Base-by-base conservation (phyloP, 1,140 invertebrate genomes). In the Capitella teleta region DNA sequence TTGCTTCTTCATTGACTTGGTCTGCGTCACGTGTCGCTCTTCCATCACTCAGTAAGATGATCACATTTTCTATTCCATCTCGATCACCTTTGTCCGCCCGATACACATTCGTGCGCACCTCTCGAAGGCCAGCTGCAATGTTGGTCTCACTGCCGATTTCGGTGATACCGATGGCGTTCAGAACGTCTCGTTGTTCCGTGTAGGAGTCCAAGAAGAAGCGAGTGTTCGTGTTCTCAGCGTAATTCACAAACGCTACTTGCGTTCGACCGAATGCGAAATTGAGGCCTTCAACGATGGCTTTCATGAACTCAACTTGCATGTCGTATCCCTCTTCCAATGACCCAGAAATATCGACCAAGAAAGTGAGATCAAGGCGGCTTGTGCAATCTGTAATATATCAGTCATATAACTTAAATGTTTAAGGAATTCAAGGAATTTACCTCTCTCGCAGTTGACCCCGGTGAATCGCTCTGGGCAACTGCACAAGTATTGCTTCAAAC, bases 381-480 rank as follows among this genome's bases (percentile, higher is more conserved):
- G 8, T 44, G 42, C 42, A 44, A 19, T 28, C 42, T 44, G 25
- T 5, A 44, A 40, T 24, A n/a, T n/a, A 40, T 18, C 16, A 6
- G 38, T 3, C 36, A 6, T 21, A 6, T 2, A 6, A 37, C 16
- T 18, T 12, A 38, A 16, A 38, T 38, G 12, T 12, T 21, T 21
- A 18, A 12, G 36, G 5, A 34, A 10, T 34, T 18, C 36, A 21
- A 12, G 23, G 16, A 38, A 47, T 41, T 44, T 23, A 52, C 50
- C 25, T 46, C 42, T 18, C 28, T 52, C 42, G 36, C 50, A 52
- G 24, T 47, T 46, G n/a, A 32, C 19, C 3, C 50, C 50, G 16
- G 44, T 38, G 44, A 21, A 52, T 3, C 24, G 24, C 10, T 26
- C 23, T 2, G 26, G 28, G 24, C 50, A 52, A 14, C 16, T 34